Percentiles rank a stretch among this genome's conserved stretches.
These are phyloP conservation scores for Tolmerus cingulatus DNA, from an alignment of 2,888 invertebrate species.

Conservation along the genomic window DNA sequence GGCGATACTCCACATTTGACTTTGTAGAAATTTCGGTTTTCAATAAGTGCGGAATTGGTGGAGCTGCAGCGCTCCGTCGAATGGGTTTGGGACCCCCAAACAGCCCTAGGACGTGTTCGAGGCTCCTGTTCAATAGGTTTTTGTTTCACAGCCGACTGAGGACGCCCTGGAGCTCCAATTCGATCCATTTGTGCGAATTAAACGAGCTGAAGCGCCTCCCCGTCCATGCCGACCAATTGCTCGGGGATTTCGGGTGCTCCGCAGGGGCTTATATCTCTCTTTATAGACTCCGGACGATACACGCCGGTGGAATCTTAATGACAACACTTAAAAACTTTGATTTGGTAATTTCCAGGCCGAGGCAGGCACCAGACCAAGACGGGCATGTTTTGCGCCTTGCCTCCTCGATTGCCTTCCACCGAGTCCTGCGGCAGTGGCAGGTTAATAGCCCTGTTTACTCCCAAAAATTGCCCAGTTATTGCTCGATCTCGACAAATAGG, in stretches of 20 bases:
- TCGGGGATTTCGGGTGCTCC: not conserved
- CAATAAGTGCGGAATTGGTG: not conserved
- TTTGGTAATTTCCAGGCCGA: not conserved
- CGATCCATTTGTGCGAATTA: slow-evolving; percentile 20
- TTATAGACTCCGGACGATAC: not conserved
- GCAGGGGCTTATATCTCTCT: not conserved
- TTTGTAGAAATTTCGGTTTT: slow-evolving; percentile 31
- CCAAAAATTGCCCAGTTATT: not conserved
- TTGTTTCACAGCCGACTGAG: not conserved
- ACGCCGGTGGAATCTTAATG: slow-evolving; percentile 21
- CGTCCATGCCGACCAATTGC: not conserved
- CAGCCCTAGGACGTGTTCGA: not conserved
- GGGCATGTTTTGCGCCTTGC: not conserved
- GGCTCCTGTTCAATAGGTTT: not conserved
- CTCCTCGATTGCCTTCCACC: not conserved
- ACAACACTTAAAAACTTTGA: slow-evolving; percentile 20
- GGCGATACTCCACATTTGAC: not conserved
- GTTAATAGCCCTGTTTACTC: not conserved
- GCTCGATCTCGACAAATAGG: not conserved
- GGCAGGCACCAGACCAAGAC: not conserved
- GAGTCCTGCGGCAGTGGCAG: not conserved
- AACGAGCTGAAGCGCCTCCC: not conserved
- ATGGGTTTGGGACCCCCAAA: not conserved
- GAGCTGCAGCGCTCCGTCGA: not conserved
- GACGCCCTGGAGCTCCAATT: slow-evolving; percentile 4